Evolutionary conservation across 1,140 invertebrate genomes (phyloP).

Genomic region (Drosophila burlai): DNA sequence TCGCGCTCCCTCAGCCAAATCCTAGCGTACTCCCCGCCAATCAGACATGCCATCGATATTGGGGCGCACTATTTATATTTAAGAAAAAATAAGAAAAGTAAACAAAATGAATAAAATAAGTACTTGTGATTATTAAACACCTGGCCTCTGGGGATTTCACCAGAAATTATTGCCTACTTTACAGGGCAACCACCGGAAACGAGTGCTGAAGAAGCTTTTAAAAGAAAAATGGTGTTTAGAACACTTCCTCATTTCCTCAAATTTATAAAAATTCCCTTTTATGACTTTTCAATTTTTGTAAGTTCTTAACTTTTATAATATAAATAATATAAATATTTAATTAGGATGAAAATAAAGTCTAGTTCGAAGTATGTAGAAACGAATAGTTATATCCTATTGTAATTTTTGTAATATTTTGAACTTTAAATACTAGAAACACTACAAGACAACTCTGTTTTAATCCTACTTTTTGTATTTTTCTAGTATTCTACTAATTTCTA

Average conservation of each 20-base stretch:
- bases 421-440: background rate
- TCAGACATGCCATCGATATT: conserved; percentile 31
- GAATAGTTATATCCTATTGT: background rate
- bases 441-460: too few relatives aligned
- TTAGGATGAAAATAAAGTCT: too few relatives aligned
- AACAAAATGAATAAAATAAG: background rate
- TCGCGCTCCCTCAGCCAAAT: conserved; percentile 67
- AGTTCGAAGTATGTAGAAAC: background rate
- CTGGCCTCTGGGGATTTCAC: too few relatives aligned
- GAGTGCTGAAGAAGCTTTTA: background rate
- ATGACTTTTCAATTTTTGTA: background rate
- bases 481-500: background rate
- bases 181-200: background rate
- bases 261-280: background rate
- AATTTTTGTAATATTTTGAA: background rate
- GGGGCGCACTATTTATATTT: conserved; percentile 28
- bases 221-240: background rate
- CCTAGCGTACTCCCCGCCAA: conserved; percentile 66
- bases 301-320: background rate
- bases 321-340: background rate
- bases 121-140: background rate
- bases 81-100: background rate
- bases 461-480: background rate
- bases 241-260: background rate
- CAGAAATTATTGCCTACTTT: background rate